These are phyloP conservation scores for Anhinga anhinga DNA, from an alignment of 2,113 vertebrate genomes.

Conservation along the genomic window DNA sequence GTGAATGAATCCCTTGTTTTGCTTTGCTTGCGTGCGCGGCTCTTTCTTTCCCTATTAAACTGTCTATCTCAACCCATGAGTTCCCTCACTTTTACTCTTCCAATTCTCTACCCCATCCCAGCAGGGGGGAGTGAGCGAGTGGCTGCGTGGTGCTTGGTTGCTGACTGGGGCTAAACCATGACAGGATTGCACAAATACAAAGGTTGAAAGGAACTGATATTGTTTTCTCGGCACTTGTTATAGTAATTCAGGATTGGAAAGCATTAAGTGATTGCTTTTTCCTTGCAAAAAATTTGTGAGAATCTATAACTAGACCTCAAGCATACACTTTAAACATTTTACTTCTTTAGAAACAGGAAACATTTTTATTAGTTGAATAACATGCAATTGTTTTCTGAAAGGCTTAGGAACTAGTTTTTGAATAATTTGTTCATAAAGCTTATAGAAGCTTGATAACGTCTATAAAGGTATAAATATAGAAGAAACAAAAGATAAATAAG, in stretches of 20 bases:
- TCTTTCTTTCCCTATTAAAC: too few species aligned
- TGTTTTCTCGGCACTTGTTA: background rate
- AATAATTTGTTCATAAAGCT: background rate
- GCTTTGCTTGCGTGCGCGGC: too few species aligned
- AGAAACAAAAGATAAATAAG: too few species aligned
- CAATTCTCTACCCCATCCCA: too few species aligned
- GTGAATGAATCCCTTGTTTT: too few species aligned
- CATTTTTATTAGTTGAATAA: background rate
- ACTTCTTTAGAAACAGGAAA: background rate
- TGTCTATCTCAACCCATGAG: too few species aligned
- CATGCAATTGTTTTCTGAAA: background rate
- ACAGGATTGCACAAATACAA: background rate
- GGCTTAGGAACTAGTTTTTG: background rate
- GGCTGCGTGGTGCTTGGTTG: too few species aligned
- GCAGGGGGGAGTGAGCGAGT: too few species aligned
- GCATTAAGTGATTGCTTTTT: background rate
- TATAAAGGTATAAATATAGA: too few species aligned
- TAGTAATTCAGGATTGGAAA: background rate
- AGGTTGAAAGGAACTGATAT: background rate
- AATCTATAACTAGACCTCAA: background rate
- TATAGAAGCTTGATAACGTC: too few species aligned
- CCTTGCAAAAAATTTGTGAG: background rate
- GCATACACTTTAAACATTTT: background rate
- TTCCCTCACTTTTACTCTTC: too few species aligned
- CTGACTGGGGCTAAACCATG: too few species aligned